Conservation (phyloP, 2,888 invertebrate species). For the Pollenia angustigena region DNA sequence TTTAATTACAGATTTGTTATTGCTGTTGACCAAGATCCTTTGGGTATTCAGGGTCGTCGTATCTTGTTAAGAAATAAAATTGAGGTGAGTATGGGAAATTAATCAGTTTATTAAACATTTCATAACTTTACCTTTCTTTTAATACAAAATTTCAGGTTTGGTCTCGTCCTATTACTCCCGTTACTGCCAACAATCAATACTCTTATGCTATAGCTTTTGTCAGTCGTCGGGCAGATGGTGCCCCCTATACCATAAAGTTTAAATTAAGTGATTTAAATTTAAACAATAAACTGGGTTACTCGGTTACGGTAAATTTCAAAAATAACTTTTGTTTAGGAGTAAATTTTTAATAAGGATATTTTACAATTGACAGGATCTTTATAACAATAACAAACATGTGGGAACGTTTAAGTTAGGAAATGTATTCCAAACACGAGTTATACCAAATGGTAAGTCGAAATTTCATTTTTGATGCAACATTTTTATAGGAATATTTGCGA, state of each 20-base stretch:
- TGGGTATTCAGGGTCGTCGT: conserved; percentile 87
- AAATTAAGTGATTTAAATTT: conserved; percentile 82
- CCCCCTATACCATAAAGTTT: conserved; percentile 80
- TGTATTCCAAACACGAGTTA: conserved; percentile 78
- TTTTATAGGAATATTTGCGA: not conserved
- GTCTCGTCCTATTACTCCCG: conserved; percentile 84
- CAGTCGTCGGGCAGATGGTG: conserved; percentile 84
- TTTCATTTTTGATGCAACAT: not conserved
- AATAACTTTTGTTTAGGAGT: not conserved
- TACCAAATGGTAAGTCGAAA: conserved; percentile 78
- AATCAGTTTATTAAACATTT: not conserved
- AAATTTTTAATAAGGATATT: not conserved
- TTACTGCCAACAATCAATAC: conserved; percentile 77
- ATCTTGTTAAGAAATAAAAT: conserved; percentile 83
- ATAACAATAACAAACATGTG: conserved; percentile 52
- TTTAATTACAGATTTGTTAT: conserved; percentile 84
- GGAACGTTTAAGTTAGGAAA: conserved; percentile 62
- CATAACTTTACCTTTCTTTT: not conserved
- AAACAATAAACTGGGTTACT: conserved; percentile 79
- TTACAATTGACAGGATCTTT: conserved; percentile 70
- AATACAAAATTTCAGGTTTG: conserved; percentile 80
- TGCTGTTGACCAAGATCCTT: conserved; percentile 88
- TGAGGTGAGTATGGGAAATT: conserved; percentile 76
- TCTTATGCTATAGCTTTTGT: conserved; percentile 85
- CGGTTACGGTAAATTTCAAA: conserved; percentile 77